phyloP scores from a whole-genome alignment of 64 coral and sea anemone genomes.

The Montipora cactus region DNA sequence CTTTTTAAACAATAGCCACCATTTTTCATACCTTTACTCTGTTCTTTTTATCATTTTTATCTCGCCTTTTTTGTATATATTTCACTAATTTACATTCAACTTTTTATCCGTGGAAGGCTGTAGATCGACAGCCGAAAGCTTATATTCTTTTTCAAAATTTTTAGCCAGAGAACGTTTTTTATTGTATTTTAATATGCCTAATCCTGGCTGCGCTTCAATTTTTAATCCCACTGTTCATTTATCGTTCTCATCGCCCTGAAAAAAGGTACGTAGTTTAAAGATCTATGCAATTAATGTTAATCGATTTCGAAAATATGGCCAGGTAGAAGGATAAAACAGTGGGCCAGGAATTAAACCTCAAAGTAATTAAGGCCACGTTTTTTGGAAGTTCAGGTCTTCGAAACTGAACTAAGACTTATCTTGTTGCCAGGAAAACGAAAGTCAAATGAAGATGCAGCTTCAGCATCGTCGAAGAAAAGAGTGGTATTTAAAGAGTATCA shows the following conservation, averaged over 20 bases:
- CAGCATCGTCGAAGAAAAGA: neutral
- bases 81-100: no score
- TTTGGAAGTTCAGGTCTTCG: neutral
- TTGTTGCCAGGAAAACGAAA: conserved; percentile 32
- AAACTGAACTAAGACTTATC: conserved; percentile 11
- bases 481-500: neutral
- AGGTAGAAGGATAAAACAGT: neutral
- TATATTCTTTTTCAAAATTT: no score
- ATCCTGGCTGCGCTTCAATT: no score
- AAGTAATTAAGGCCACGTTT: conserved; percentile 3
- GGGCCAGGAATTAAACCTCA: neutral
- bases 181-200: no score
- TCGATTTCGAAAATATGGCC: conserved; percentile 6
- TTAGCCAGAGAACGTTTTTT: no score
- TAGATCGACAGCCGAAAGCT: no score
- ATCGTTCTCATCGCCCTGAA: neutral
- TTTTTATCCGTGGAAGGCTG: no score
- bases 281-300: neutral
- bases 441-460: conserved; percentile 2
- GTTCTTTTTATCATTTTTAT: no score
- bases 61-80: no score
- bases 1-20: no score
- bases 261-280: neutral
- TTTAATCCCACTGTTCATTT: no score
- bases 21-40: no score